phyloP scores from a whole-genome alignment of 2,888 invertebrate genomes.

The Agrochola lychnidis region DNA sequence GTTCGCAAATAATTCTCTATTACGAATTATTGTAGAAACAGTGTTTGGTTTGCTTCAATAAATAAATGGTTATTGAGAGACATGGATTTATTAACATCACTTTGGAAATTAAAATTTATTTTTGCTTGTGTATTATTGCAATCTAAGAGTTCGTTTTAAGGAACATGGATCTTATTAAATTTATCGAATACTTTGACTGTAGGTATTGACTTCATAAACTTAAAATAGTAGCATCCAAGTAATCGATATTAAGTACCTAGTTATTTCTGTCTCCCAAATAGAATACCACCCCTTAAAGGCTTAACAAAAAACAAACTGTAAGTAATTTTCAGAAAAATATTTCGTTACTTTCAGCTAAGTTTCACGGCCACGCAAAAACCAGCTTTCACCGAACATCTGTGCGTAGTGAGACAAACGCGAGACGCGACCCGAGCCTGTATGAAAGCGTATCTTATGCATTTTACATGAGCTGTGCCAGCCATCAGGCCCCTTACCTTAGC shows the following conservation, averaged over 20 bases:
- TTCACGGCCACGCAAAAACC: slow-evolving; percentile 81
- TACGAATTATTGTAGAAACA: slow-evolving; percentile 28
- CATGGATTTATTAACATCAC: slow-evolving; percentile 20
- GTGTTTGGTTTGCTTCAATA: slow-evolving; percentile 16
- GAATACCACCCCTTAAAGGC: not conserved
- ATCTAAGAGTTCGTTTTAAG: not conserved
- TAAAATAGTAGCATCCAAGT: not conserved
- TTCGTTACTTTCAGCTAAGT: slow-evolving; percentile 69
- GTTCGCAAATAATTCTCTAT: slow-evolving; percentile 38
- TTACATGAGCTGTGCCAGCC: slow-evolving; percentile 90
- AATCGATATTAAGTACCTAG: not conserved
- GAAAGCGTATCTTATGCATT: slow-evolving; percentile 92
- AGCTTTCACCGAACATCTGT: slow-evolving; percentile 86
- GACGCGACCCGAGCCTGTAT: slow-evolving; percentile 75
- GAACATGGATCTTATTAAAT: not conserved
- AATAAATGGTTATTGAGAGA: slow-evolving; percentile 19
- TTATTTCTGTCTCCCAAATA: not conserved
- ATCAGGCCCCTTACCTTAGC: slow-evolving; percentile 71
- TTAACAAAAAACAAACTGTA: slow-evolving; percentile 20
- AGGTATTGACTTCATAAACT: not conserved
- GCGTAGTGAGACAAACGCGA: slow-evolving; percentile 84
- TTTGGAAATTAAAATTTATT: not conserved
- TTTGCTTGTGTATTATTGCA: not conserved
- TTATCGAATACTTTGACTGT: not conserved
- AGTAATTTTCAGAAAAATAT: slow-evolving; percentile 61